These are phyloP conservation scores for Formica aserva DNA, from an alignment of 2,888 invertebrate genomes.

Conservation along the genomic window DNA sequence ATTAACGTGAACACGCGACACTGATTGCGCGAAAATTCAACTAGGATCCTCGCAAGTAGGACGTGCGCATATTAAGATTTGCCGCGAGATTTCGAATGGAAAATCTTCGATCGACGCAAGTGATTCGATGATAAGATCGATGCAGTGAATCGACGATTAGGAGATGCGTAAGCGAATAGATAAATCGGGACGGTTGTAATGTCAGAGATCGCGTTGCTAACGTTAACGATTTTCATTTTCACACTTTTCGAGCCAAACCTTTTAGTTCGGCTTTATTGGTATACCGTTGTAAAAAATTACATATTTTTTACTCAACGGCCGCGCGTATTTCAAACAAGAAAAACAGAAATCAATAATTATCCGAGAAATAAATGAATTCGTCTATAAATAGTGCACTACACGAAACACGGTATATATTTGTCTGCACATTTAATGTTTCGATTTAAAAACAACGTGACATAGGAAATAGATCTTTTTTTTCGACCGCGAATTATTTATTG, in stretches of 20 bases:
- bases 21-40: background rate
- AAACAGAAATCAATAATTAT: conserved; percentile 30
- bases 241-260: background rate
- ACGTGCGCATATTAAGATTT: background rate
- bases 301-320: background rate
- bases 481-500: conserved; percentile 34
- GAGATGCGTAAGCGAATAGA: background rate
- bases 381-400: conserved; percentile 8
- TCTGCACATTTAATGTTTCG: background rate
- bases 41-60: background rate
- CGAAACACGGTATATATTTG: background rate
- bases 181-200: conserved; percentile 1
- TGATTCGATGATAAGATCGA: conserved; percentile 19
- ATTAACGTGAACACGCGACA: background rate
- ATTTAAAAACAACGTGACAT: background rate
- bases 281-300: conserved; percentile 10
- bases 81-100: background rate
- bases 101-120: background rate
- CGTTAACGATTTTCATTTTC: background rate
- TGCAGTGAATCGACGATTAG: conserved; percentile 24
- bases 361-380: background rate
- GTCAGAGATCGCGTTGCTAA: background rate
- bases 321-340: background rate
- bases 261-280: background rate
- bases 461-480: background rate